These are phyloP conservation scores for Copidosoma floridanum DNA, from an alignment of 1,140 invertebrate species.

Conservation along the genomic window DNA sequence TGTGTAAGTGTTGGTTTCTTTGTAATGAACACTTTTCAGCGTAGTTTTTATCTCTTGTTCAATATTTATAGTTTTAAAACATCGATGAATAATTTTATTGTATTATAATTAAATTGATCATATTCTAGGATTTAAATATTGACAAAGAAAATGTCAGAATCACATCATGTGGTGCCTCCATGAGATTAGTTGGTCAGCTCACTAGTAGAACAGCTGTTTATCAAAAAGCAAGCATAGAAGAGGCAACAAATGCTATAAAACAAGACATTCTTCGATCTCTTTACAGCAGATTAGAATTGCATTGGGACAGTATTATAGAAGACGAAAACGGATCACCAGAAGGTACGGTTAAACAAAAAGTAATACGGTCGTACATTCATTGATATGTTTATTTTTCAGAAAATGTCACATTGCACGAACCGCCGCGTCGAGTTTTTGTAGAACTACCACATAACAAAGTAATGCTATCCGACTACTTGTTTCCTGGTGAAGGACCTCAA, in stretches of 20 bases:
- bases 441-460: conserved; percentile 64
- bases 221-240: conserved; percentile 67
- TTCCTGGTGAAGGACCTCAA: conserved; percentile 75
- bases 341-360: conserved; percentile 54
- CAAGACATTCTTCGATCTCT: conserved; percentile 78
- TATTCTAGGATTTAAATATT: conserved; percentile 42
- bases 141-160: conserved; percentile 46
- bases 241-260: conserved; percentile 67
- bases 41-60: too few species aligned
- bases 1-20: conserved; percentile 72
- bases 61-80: conserved; percentile 21
- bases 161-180: conserved; percentile 50
- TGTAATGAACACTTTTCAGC: too few species aligned
- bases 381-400: conserved; percentile 47
- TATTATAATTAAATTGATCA: conserved; percentile 1
- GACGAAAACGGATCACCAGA: conserved; percentile 68
- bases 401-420: conserved; percentile 73
- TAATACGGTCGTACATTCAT: too few species aligned
- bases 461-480: conserved; percentile 79
- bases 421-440: conserved; percentile 74
- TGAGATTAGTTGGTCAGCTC: conserved; percentile 65
- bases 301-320: conserved; percentile 81
- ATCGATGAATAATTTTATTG: not conserved
- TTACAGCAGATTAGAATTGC: conserved; percentile 75
- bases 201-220: conserved; percentile 70